Conservation (phyloP, 2,797 vertebrate species). For the Parauchenoglanis ngamensis region DNA sequence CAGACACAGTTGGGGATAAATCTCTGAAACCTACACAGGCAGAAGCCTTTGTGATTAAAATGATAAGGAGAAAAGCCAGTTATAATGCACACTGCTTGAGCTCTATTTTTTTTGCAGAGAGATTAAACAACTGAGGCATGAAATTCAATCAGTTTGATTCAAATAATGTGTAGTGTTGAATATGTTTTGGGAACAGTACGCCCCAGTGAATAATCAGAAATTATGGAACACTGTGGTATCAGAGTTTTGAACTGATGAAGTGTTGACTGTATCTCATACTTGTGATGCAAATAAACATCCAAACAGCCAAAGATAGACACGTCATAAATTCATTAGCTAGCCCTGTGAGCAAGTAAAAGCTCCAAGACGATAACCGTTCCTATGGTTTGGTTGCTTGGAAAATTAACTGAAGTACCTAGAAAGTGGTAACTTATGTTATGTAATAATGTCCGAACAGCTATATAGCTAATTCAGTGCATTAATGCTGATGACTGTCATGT, state of each 20-base stretch:
- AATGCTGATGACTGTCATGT: background rate
- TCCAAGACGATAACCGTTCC: background rate
- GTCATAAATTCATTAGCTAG: background rate
- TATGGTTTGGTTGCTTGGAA: background rate
- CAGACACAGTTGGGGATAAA: conserved; percentile 34
- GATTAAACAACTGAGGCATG: conserved; percentile 44
- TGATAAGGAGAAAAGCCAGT: conserved; percentile 41
- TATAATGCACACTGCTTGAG: conserved; percentile 24
- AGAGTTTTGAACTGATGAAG: background rate
- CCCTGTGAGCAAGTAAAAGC: background rate
- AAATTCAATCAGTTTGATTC: conserved; percentile 39
- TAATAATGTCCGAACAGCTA: too few species aligned
- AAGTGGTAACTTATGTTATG: background rate
- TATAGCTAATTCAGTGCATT: background rate
- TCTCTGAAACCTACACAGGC: conserved; percentile 27
- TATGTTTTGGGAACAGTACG: conserved; percentile 29
- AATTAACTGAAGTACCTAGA: background rate
- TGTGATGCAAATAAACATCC: background rate
- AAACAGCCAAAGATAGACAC: background rate
- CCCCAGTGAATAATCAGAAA: conserved; percentile 36
- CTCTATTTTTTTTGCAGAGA: conserved; percentile 33
- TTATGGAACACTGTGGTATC: conserved; percentile 9
- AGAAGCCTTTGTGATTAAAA: conserved; percentile 27
- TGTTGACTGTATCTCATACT: background rate
- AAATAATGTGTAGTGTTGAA: conserved; percentile 21